Evolutionary conservation across 1,140 invertebrate genomes (phyloP).

Genomic region (Lasioglossum baleicum): DNA sequence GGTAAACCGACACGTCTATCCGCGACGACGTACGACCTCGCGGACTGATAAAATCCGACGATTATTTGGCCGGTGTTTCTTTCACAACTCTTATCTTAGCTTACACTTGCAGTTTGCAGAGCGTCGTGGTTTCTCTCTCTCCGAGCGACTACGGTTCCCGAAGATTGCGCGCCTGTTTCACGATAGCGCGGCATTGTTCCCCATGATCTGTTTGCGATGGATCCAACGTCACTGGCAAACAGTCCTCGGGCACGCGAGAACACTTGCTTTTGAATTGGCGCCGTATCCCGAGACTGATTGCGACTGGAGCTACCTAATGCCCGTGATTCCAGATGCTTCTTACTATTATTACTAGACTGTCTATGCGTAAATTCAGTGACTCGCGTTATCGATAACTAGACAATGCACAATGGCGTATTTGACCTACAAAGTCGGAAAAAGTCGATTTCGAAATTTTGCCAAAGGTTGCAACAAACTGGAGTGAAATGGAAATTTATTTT

Average conservation of each 20-base stretch:
- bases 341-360: too few relatives aligned
- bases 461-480: too few relatives aligned
- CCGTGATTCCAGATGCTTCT: too few relatives aligned
- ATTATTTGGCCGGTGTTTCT: constrained; percentile 31
- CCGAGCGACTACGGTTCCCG: constrained; percentile 24
- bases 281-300: not conserved
- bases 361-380: too few relatives aligned
- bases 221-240: constrained; percentile 43
- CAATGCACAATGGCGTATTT: too few relatives aligned
- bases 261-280: constrained; percentile 1
- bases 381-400: too few relatives aligned
- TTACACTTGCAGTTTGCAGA: constrained; percentile 35
- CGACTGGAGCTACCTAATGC: not conserved
- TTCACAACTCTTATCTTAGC: constrained; percentile 30
- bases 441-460: too few relatives aligned
- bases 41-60: constrained; percentile 36
- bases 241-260: constrained; percentile 24
- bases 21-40: constrained; percentile 7
- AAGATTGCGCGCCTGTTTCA: constrained; percentile 24
- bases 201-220: constrained; percentile 12
- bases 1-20: constrained; percentile 30
- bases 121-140: constrained; percentile 10
- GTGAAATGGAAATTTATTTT: too few relatives aligned
- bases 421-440: too few relatives aligned
- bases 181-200: constrained; percentile 40